Conservation (phyloP, 1,140 invertebrate species). For the Lamellibrachia luymesi region DNA sequence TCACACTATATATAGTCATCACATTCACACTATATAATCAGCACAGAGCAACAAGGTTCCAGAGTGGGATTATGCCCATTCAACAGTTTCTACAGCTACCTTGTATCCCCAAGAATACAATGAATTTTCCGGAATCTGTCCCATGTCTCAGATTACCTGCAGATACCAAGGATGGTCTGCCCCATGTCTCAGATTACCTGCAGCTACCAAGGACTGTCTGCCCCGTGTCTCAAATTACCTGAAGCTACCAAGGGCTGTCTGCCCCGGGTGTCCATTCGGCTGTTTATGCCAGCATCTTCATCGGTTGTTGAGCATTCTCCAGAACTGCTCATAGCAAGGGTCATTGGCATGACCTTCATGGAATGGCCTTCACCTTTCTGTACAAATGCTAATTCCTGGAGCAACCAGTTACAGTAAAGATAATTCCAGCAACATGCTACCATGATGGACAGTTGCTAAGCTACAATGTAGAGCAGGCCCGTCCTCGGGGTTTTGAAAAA, state of each 20-base stretch:
- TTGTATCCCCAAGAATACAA: too few species aligned
- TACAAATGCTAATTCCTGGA: not conserved
- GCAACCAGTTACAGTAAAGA: not conserved
- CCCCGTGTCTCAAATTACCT: not conserved
- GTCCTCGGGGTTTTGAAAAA: too few species aligned
- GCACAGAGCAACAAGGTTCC: not conserved
- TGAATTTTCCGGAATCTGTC: too few species aligned
- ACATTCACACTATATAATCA: too few species aligned
- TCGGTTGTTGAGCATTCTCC: slow-evolving; percentile 22
- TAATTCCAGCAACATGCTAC: not conserved
- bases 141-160: too few species aligned
- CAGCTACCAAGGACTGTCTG: not conserved
- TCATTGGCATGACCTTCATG: slow-evolving; percentile 11
- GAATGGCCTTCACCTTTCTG: slow-evolving; percentile 8
- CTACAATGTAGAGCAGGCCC: too few species aligned
- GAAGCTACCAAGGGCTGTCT: not conserved
- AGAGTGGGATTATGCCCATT: not conserved
- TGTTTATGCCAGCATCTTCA: slow-evolving; percentile 21
- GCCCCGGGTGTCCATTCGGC: not conserved
- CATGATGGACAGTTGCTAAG: not conserved
- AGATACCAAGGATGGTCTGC: not conserved
- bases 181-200: too few species aligned
- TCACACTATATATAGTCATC: too few species aligned
- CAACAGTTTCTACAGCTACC: not conserved
- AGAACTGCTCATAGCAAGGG: slow-evolving; percentile 4